Percentiles rank a stretch among this genome's conserved stretches.
These are phyloP conservation scores for Symphodus melops DNA, from an alignment of 2,113 vertebrate genomes.

Conservation along the genomic window DNA sequence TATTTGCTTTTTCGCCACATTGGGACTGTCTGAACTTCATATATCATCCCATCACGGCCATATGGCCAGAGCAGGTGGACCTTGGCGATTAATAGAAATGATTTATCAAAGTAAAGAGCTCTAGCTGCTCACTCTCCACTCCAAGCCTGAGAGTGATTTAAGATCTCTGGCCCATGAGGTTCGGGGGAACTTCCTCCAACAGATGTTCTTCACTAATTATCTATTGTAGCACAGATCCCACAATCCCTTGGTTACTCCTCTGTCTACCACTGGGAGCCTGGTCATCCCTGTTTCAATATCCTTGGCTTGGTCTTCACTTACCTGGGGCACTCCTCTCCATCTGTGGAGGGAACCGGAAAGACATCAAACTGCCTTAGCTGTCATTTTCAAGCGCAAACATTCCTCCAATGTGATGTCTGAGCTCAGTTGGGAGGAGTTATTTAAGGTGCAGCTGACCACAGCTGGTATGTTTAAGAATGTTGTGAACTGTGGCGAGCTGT, in stretches of 20 bases:
- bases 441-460: constrained; percentile 59
- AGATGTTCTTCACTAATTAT: constrained; percentile 85
- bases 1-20: constrained; percentile 1
- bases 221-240: constrained; percentile 78
- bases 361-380: constrained; percentile 50
- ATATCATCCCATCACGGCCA: constrained; percentile 7
- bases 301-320: constrained; percentile 67
- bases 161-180: constrained; percentile 67
- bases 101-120: constrained; percentile 72
- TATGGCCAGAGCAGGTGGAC: constrained; percentile 54
- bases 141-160: constrained; percentile 71
- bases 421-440: constrained; percentile 50
- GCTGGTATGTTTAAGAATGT: constrained; percentile 44
- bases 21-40: constrained; percentile 17
- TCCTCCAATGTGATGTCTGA: constrained; percentile 40
- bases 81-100: constrained; percentile 65
- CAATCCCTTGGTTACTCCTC: constrained; percentile 68
- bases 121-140: constrained; percentile 34
- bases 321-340: constrained; percentile 76
- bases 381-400: constrained; percentile 64
- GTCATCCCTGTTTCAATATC: constrained; percentile 76
- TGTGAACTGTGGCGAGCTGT: background rate
- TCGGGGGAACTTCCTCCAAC: constrained; percentile 70
- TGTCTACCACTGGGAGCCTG: constrained; percentile 75
- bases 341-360: constrained; percentile 71